These are phyloP conservation scores for Limnothrissa miodon DNA, from an alignment of 2,113 vertebrate species.

Conservation along the genomic window DNA sequence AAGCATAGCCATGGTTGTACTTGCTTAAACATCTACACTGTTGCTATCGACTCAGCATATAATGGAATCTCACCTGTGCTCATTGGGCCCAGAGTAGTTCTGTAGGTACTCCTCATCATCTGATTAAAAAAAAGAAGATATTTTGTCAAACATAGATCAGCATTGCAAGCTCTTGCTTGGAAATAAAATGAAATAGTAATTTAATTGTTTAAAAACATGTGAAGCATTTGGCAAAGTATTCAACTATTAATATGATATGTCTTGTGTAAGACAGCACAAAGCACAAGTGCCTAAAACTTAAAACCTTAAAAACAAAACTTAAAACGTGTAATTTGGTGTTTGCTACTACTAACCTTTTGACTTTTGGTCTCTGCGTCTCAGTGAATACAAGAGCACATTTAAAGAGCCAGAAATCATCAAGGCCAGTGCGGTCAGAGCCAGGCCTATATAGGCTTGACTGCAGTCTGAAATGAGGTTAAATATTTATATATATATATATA, in stretches of 20 bases:
- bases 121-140: constrained; percentile 33
- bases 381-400: constrained; percentile 58
- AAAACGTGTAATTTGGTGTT: background rate
- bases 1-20: background rate
- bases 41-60: background rate
- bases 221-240: background rate
- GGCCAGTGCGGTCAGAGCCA: constrained; percentile 48
- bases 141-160: background rate
- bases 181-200: background rate
- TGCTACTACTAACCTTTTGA: constrained; percentile 52
- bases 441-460: fast-evolving
- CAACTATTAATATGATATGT: background rate
- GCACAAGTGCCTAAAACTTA: background rate
- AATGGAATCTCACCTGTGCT: constrained; percentile 44
- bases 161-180: background rate
- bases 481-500: constrained; percentile 16
- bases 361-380: constrained; percentile 32
- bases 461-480: background rate
- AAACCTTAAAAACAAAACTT: background rate
- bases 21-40: background rate
- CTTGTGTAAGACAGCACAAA: background rate
- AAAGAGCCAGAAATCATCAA: constrained; percentile 61
- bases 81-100: constrained; percentile 25
- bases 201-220: background rate
- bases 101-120: constrained; percentile 29